These are phyloP conservation scores for Marcusenius ussheri DNA, from an alignment of 2,113 vertebrate species.

Conservation along the genomic window DNA sequence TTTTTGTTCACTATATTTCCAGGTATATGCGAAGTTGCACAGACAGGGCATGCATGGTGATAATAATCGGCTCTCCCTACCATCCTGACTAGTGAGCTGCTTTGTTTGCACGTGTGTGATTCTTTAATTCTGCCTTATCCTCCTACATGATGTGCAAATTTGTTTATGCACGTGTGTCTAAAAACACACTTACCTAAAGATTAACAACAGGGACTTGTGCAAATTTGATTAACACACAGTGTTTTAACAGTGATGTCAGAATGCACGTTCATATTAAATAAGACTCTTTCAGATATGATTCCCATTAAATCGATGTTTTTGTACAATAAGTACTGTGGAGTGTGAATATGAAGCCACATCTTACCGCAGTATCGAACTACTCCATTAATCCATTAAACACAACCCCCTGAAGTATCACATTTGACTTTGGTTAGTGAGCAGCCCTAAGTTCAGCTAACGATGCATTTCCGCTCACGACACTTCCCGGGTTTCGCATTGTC, in stretches of 20 bases:
- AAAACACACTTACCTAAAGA: background rate
- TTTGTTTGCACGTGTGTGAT: background rate
- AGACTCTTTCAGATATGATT: background rate
- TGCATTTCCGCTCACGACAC: background rate
- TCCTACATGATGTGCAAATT: background rate
- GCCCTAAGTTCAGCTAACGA: background rate
- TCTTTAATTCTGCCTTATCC: background rate
- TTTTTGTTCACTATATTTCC: background rate
- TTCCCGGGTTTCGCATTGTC: background rate
- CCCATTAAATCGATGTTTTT: background rate
- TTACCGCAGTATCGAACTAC: background rate
- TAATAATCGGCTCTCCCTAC: background rate
- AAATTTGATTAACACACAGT: background rate
- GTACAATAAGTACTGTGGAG: background rate
- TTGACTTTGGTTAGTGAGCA: background rate
- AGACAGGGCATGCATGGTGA: background rate
- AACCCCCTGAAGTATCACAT: background rate
- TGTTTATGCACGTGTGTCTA: background rate
- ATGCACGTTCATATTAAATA: background rate
- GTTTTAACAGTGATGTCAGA: background rate
- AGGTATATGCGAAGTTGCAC: background rate
- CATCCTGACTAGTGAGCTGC: background rate
- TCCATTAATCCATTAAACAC: background rate
- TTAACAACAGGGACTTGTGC: background rate
- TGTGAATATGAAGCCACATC: background rate